A percentile compares a stretch with the other conserved stretches of the same genome.
phyloP scores from a whole-genome alignment of 2,888 invertebrate genomes.

The Eudasyphora cyanicolor region DNA sequence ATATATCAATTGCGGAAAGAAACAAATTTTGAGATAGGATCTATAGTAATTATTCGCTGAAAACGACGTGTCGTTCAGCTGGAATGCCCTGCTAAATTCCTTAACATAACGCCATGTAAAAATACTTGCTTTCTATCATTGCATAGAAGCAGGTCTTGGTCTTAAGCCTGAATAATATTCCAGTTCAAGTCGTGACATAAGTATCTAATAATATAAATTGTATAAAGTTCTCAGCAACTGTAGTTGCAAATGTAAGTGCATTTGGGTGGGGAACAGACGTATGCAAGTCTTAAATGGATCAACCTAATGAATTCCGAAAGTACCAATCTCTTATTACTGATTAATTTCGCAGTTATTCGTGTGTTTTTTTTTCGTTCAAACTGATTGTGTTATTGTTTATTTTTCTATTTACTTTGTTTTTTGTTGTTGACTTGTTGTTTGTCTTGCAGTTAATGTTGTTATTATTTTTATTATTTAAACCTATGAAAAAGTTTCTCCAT shows the following conservation, averaged over 20 bases:
- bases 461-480: background rate
- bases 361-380: no score
- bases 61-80: no score
- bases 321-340: conserved; percentile 4
- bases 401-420: conserved; percentile 4
- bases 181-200: no score
- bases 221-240: background rate
- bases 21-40: no score
- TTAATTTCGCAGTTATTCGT: conserved; percentile 29
- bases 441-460: background rate
- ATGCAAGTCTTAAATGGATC: background rate
- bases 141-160: no score
- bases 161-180: no score
- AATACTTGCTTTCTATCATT: no score
- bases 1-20: no score
- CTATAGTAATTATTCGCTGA: no score
- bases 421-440: background rate
- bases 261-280: background rate
- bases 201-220: no score
- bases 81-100: no score
- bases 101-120: no score
- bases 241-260: background rate
- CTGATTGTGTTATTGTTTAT: background rate
- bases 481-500: conserved; percentile 33
- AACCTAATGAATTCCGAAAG: background rate